Conservation (phyloP, 2,113 vertebrate species). For the Lophius piscatorius region DNA sequence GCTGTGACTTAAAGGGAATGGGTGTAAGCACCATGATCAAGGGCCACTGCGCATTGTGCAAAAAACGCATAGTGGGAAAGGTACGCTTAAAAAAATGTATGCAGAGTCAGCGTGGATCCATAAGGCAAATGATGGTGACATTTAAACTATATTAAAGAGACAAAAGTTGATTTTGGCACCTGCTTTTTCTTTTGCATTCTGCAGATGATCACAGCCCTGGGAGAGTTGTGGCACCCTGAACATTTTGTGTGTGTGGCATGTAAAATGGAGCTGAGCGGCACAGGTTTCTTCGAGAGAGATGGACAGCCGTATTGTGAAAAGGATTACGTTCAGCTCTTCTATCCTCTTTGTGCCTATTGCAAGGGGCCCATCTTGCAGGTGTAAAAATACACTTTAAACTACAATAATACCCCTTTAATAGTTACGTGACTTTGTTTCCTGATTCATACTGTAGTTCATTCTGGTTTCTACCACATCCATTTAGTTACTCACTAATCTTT, state of each 20-base stretch:
- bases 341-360: slow-evolving; percentile 89
- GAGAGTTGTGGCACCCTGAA: slow-evolving; percentile 88
- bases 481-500: slow-evolving; percentile 19
- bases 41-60: slow-evolving; percentile 85
- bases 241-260: slow-evolving; percentile 88
- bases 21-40: slow-evolving; percentile 83
- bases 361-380: slow-evolving; percentile 84
- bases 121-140: not conserved
- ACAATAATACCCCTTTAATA: not conserved
- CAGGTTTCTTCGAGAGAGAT: slow-evolving; percentile 85
- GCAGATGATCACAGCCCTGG: slow-evolving; percentile 88
- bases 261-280: slow-evolving; percentile 78
- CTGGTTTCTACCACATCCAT: slow-evolving; percentile 20
- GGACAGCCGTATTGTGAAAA: slow-evolving; percentile 84
- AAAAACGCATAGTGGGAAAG: slow-evolving; percentile 88
- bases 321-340: slow-evolving; percentile 87
- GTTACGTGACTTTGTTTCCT: not conserved
- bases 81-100: slow-evolving; percentile 59
- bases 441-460: not conserved
- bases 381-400: not conserved
- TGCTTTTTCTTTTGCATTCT: not conserved
- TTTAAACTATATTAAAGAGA: too few species aligned
- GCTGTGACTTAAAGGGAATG: slow-evolving; percentile 87
- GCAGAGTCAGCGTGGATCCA: not conserved
- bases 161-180: not conserved